Evolutionary conservation across 2,797 vertebrate species (phyloP), one percentile per base, ranked within the genome.

Genomic region (Crocodylus rhombifer): DNA sequence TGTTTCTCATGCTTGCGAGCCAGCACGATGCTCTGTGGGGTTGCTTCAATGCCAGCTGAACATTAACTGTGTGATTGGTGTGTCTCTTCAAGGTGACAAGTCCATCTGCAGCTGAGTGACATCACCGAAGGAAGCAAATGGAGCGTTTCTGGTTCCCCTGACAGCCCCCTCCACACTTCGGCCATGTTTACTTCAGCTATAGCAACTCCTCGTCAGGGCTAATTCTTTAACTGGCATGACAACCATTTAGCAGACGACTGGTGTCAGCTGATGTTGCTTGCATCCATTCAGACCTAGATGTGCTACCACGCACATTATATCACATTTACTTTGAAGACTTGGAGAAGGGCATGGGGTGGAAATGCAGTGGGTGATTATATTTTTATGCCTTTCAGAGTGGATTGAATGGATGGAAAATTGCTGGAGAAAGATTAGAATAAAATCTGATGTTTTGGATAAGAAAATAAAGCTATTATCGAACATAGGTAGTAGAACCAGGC

Each of bases 181-280:
- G 3, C 1, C 26, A 61, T 91, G 84, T 94, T 97, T 90, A 61
- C 84, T 88, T 95, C 85, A 3, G 82, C 84, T 65, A 89, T 83
- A 93, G 95, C 69, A 87, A 95, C 89, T 92, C 91, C 92, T 85
- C 95, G 94, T 96, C 96, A 95, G 94, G 79, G 88, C 73, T 95
- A 94, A 95, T 91, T 92, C 90, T 55, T 2, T 67, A 85, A 91
- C 7, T 11, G 87, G 75, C 88, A 75, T 95, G 93, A 95, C 95
- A 97, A 13, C 79, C 95, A 58, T 93, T 96, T 95, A 96, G 87
- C 93, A 88, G 87, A 82, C 94, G 95, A 95, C 89, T 89, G 84
- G 77, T 91, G 94, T 78, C 86, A 90, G 88, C 76, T 83, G 92
- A 62, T n/a, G 91, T 88, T 93, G 75, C 90, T 95, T 21, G 64